A percentile compares a stretch with the other conserved stretches of the same genome.
Conservation (phyloP, 2,113 vertebrate species). For the Nycticryphes semicollaris region DNA sequence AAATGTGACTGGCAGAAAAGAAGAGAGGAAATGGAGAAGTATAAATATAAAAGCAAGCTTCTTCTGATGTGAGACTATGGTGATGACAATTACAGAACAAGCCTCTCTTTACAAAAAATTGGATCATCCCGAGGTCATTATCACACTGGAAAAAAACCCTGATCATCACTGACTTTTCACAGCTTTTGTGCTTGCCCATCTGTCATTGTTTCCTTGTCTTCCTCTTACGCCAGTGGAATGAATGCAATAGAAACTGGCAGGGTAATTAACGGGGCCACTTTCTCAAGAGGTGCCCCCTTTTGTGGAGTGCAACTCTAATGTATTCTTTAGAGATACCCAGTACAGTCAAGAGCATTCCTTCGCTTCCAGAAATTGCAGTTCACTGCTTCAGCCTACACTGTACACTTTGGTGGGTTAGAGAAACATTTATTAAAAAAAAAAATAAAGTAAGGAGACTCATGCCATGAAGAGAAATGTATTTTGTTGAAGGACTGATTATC, state of each 20-base stretch:
- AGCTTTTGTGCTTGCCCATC: constrained; percentile 31
- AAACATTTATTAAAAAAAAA: background rate
- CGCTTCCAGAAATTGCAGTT: background rate
- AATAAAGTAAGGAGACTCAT: background rate
- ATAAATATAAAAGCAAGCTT: background rate
- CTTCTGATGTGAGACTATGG: background rate
- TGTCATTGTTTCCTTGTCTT: background rate
- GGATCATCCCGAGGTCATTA: constrained; percentile 41
- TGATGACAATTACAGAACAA: background rate
- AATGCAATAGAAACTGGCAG: background rate
- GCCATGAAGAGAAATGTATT: background rate
- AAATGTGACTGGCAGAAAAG: background rate
- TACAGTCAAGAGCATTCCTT: background rate
- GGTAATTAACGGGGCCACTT: background rate
- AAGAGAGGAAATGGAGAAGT: background rate
- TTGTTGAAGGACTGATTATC: background rate
- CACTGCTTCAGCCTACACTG: background rate
- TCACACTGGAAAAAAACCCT: background rate
- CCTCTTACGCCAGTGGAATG: background rate
- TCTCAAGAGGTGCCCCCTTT: background rate
- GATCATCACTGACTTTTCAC: background rate
- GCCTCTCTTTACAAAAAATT: background rate
- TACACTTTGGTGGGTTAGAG: background rate
- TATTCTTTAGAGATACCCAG: background rate
- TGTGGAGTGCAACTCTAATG: background rate